Conservation (phyloP, 2,888 invertebrate genomes). For the Glyphotaelius pellucidus region DNA sequence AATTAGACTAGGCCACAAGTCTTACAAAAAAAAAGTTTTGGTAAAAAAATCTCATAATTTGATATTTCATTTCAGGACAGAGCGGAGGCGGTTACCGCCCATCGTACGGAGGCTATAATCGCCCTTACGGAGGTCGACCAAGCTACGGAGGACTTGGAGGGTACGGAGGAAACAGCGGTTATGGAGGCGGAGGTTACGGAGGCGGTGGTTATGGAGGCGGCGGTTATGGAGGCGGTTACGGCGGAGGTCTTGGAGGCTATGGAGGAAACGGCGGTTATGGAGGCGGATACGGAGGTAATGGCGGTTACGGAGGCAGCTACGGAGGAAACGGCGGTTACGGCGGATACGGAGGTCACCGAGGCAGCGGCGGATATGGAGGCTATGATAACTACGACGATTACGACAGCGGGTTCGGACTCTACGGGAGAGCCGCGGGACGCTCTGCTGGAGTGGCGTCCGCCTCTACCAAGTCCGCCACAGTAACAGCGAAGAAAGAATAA, state of each 20-base stretch:
- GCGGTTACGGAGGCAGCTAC: constrained; percentile 54
- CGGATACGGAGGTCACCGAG: constrained; percentile 52
- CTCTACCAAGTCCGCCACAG: constrained; percentile 47
- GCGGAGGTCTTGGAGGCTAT: constrained; percentile 66
- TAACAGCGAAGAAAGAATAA: constrained; percentile 18
- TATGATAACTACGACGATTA: constrained; percentile 68
- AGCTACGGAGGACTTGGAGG: constrained; percentile 62
- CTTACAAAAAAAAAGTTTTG: background rate
- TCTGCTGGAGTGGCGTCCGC: constrained; percentile 50
- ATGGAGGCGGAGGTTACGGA: constrained; percentile 61
- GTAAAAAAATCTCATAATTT: background rate
- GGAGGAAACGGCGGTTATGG: constrained; percentile 63
- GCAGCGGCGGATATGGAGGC: constrained; percentile 50
- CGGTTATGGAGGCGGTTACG: constrained; percentile 46
- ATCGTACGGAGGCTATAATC: constrained; percentile 26
- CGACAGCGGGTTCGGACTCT: constrained; percentile 70
- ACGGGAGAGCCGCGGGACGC: constrained; percentile 69
- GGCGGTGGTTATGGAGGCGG: constrained; percentile 58
- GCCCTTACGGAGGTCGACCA: constrained; percentile 46
- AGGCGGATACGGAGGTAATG: constrained; percentile 56
- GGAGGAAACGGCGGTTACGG: constrained; percentile 55
- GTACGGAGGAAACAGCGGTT: constrained; percentile 67
- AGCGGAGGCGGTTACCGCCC: constrained; percentile 42
- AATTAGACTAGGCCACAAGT: too few species aligned
- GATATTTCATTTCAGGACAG: constrained; percentile 22